Base-by-base conservation (phyloP, 30 jellyfish, hydroid and myxozoan genomes). In the Rhopilema esculentum region DNA sequence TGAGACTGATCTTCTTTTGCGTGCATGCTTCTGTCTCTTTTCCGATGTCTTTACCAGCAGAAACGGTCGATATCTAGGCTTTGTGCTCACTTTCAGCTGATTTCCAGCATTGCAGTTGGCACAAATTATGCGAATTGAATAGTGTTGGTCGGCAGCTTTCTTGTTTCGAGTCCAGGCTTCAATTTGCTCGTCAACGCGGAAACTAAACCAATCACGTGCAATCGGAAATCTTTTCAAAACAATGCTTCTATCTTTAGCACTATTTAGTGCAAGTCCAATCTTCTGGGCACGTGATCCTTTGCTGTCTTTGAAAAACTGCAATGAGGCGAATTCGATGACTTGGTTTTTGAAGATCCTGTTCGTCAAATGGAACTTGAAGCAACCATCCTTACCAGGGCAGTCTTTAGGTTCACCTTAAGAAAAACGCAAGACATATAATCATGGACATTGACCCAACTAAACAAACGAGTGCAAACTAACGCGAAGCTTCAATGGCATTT, bases 31-130 rank as follows among this genome's bases (percentile, higher is more conserved):
- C 52, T 76, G 80, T 49, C 69, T 66, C 30, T 20, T 51, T 18
- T 77, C 89, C 77, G 75, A 52, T 16, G 80, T 69, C 26, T 77
- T 73, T 20, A 90, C 25, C 64, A 90, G 50, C 85, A 90, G 63
- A 49, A 90, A 90, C 17, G 97, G 97, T 74, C 93, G 72, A 66
- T 72, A 85, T 26, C 93, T 73, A 12, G 93, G 88, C 49, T 85
- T 85, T n/a, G 48, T 72, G 83, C 88, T 85, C 68, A 85, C 88
- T 40, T 49, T 49, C 27, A 85, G 73, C 8, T 63, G 51, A 7
- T 57, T 16, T 9, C 27, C 7, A 16, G 66, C 52, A 27, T 15
- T 22, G 88, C 93, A 85, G 62, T 85, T 82, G 27, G 72, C 84
- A 31, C 93, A 85, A 26, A 72, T 72, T 23, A 85, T 85, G 69